phyloP scores from a whole-genome alignment of 1,140 invertebrate genomes.

The Drosophila arizonae region DNA sequence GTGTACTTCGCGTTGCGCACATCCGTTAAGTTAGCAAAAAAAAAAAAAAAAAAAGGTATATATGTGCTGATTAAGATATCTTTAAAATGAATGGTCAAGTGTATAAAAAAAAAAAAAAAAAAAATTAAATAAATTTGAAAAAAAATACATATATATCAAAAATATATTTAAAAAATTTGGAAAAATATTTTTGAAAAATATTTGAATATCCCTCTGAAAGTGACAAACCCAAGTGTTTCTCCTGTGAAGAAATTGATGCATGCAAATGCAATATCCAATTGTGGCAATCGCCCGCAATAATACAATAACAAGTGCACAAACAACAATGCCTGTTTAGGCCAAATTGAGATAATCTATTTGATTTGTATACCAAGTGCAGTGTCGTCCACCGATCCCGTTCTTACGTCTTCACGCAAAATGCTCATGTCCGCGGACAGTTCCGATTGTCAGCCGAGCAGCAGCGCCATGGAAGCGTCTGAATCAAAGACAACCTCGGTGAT shows the following conservation, averaged over 20 bases:
- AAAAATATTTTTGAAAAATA: not conserved
- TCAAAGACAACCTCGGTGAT: conserved; percentile 72
- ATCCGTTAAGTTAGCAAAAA: conserved; percentile 1
- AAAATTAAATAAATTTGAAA: not conserved
- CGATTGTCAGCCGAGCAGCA: conserved; percentile 67
- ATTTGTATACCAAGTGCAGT: conserved; percentile 1
- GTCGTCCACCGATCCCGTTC: not conserved
- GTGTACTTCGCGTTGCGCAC: conserved; percentile 34
- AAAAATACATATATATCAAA: not conserved
- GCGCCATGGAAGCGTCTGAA: conserved; percentile 44
- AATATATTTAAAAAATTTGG: not conserved
- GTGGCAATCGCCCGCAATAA: too few relatives aligned
- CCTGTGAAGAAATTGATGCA: conserved; percentile 11
- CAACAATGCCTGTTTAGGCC: conserved; percentile 40
- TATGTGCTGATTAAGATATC: too few relatives aligned
- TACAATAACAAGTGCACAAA: not conserved
- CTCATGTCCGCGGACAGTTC: conserved; percentile 83
- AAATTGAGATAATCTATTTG: conserved; percentile 4
- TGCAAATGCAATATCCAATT: conserved; percentile 7
- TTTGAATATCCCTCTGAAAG: not conserved
- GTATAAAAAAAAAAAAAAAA: not conserved
- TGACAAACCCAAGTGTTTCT: conserved; percentile 17
- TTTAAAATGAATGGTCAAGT: too few relatives aligned
- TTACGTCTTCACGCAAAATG: conserved; percentile 57
- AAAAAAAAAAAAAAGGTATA: not conserved